Conservation (phyloP, 2,113 vertebrate genomes). For the Terrapene triunguis region DNA sequence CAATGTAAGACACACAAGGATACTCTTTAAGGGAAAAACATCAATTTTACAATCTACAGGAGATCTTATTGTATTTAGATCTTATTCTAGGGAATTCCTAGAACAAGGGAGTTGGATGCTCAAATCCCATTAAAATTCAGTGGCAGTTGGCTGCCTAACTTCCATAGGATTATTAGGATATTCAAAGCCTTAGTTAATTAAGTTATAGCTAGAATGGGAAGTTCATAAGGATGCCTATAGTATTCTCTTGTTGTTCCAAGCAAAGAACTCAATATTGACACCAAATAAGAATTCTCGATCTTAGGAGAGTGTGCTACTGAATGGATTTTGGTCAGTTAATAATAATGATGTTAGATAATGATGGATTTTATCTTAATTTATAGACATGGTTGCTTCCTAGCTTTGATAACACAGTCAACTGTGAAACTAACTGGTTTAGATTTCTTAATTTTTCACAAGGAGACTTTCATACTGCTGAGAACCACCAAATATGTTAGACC, state of each 20-base stretch:
- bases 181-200: constrained; percentile 43
- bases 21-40: neutral
- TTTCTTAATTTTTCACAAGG: neutral
- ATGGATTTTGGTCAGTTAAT: neutral
- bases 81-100: neutral
- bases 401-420: constrained; percentile 1
- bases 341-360: neutral
- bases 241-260: neutral
- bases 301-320: neutral
- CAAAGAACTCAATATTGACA: constrained; percentile 47
- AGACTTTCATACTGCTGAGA: neutral
- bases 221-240: constrained; percentile 40
- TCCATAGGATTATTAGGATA: constrained; percentile 45
- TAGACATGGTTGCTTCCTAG: neutral
- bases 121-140: neutral
- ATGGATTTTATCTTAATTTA: constrained; percentile 7
- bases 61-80: neutral
- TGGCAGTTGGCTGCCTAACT: constrained; percentile 31
- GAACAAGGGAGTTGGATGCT: neutral
- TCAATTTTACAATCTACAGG: neutral
- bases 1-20: neutral
- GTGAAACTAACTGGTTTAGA: neutral
- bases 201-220: neutral
- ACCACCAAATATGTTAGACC: neutral
- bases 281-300: neutral